Base-by-base conservation (phyloP, 2,113 vertebrate species). In the Beaufortia kweichowensis region DNA sequence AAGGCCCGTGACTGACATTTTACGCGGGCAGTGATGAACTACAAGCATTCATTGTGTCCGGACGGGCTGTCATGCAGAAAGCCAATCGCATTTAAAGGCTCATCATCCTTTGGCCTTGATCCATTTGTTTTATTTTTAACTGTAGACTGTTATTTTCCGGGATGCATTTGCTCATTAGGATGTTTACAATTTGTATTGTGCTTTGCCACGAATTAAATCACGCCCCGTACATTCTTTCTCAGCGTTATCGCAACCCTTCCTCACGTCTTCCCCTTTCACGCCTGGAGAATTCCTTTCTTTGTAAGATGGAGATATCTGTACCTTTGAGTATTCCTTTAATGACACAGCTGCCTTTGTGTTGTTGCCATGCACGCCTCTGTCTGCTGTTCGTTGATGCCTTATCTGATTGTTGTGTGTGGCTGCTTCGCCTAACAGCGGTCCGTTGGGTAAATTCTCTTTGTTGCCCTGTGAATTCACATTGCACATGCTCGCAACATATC, bases 321-420 rank as follows among this genome's bases (percentile, higher is more conserved):
- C 71, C 72, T 68, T 24, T 24, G 29, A 85, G 60, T 71, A 75
- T 71, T 84, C 63, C 62, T 75, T 81, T 81, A 78, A 80, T 77
- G 80, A 76, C 72, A 83, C 33, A 68, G 35, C 26, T 35, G 64
- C 28, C 69, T 82, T 84, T 80, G 63, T 82, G 73, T 68, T 29
- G 19, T 31, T 57, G 29, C 19, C 17, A 3, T 69, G 26, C 63
- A 14, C 24, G 12, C 39, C 53, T 60, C 63, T 73, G 23, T 65
- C 28, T 68, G 56, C 19, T 75, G 62, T 39, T 11, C 15, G 35
- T 77, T 65, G 19, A 23, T n/a, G 50, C 23, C 17, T 21, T 69
- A 61, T 78, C 64, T 81, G 57, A 76, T 77, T 65, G 39, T 62
- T 74, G 39, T 81, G 73, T 76, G 50, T 79, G 59, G 43, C 78